A percentile compares a stretch with the other conserved stretches of the same genome.
Evolutionary conservation across 2,888 invertebrate species (phyloP).

Genomic region (Eumerus sabulonum): DNA sequence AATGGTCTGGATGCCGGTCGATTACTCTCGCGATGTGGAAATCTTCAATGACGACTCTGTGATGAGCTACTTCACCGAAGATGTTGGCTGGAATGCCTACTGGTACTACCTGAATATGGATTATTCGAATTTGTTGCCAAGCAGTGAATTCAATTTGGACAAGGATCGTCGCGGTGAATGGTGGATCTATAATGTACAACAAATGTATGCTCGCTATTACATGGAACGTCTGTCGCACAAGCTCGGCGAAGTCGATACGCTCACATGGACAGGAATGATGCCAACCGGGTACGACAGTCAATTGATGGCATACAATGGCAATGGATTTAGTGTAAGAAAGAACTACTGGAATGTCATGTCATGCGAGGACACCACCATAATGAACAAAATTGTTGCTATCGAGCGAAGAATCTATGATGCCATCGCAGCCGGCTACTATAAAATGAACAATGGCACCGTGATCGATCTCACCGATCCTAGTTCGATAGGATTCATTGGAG

Average conservation of each 20-base stretch:
- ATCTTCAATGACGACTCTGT: conserved; percentile 81
- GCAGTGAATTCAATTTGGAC: conserved; percentile 79
- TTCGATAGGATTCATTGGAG: conserved; percentile 81
- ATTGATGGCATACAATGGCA: conserved; percentile 83
- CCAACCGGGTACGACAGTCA: conserved; percentile 83
- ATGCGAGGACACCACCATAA: conserved; percentile 75
- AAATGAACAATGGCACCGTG: conserved; percentile 70
- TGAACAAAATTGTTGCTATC: conserved; percentile 72
- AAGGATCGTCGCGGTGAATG: conserved; percentile 83
- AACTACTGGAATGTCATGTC: conserved; percentile 81
- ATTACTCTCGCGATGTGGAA: conserved; percentile 81
- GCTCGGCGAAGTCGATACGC: conserved; percentile 80
- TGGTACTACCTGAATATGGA: conserved; percentile 84
- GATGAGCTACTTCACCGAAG: conserved; percentile 85
- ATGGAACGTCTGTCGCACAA: conserved; percentile 85
- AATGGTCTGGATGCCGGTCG: conserved; percentile 79
- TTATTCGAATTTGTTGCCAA: conserved; percentile 83
- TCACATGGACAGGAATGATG: conserved; percentile 80
- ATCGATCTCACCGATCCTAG: conserved; percentile 75
- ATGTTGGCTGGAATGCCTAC: conserved; percentile 82
- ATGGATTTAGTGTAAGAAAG: conserved; percentile 83
- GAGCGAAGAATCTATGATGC: conserved; percentile 80
- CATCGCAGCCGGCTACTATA: conserved; percentile 79
- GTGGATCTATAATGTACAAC: conserved; percentile 84
- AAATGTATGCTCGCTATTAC: conserved; percentile 85